These are phyloP conservation scores for Linnaemya vulpina DNA, from an alignment of 2,888 invertebrate species.

Conservation along the genomic window DNA sequence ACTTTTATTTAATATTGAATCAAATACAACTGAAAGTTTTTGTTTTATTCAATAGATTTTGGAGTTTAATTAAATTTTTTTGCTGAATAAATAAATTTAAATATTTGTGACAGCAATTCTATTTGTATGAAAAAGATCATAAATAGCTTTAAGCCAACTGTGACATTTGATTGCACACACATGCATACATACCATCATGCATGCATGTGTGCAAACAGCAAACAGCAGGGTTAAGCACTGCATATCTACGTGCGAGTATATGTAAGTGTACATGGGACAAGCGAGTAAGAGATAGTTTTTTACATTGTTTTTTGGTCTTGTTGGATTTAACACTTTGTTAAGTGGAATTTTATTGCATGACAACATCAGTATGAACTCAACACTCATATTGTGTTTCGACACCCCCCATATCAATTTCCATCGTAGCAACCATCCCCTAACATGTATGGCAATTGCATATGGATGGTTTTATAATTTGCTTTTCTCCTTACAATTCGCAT, in stretches of 20 bases:
- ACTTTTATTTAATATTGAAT: no score
- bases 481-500: not conserved
- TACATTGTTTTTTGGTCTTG: not conserved
- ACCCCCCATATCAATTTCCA: slow-evolving; percentile 5
- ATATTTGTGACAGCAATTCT: not conserved
- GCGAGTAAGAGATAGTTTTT: not conserved
- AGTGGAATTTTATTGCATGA: slow-evolving; percentile 68
- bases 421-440: not conserved
- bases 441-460: slow-evolving; percentile 11
- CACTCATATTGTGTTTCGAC: slow-evolving; percentile 52
- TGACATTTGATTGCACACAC: not conserved
- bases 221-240: not conserved
- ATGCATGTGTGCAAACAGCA: not conserved
- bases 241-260: not conserved
- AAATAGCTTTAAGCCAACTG: not conserved
- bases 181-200: not conserved
- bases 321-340: slow-evolving; percentile 55
- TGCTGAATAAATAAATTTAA: not conserved
- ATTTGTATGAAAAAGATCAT: not conserved
- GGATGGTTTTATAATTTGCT: slow-evolving; percentile 43
- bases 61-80: not conserved
- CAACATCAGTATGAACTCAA: slow-evolving; percentile 67
- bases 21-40: no score
- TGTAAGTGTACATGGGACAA: not conserved
- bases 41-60: not conserved